phyloP scores from a whole-genome alignment of 2,113 vertebrate genomes.

The Ondatra zibethicus region DNA sequence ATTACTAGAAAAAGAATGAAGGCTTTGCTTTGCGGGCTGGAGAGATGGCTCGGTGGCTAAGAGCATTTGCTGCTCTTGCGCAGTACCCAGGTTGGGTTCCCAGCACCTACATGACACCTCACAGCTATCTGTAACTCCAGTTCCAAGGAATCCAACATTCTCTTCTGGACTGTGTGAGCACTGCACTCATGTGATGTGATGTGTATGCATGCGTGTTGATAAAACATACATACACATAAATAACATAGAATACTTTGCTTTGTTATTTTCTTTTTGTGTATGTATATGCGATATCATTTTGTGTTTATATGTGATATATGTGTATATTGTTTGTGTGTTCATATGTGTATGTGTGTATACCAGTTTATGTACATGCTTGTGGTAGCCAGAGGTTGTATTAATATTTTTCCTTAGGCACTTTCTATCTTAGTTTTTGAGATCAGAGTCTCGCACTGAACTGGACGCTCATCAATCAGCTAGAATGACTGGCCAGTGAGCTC shows the following conservation, averaged over 20 bases:
- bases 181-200: neutral
- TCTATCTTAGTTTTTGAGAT: neutral
- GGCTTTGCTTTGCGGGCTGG: neutral
- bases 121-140: neutral
- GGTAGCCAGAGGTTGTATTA: neutral
- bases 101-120: neutral
- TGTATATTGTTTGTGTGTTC: neutral
- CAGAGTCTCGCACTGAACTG: neutral
- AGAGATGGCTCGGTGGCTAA: neutral
- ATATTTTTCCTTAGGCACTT: neutral
- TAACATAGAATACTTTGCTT: neutral
- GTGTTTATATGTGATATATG: neutral
- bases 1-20: conserved; percentile 27
- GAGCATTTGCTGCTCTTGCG: neutral
- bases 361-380: neutral
- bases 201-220: neutral
- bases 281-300: neutral
- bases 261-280: neutral
- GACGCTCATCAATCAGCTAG: too few species aligned
- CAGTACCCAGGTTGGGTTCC: neutral
- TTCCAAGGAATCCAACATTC: neutral
- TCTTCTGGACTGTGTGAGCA: neutral
- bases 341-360: neutral
- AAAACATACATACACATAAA: neutral
- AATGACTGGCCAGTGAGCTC: too few species aligned